Evolutionary conservation across 1,140 invertebrate species (phyloP).

Genomic region (Musca vetustissima): DNA sequence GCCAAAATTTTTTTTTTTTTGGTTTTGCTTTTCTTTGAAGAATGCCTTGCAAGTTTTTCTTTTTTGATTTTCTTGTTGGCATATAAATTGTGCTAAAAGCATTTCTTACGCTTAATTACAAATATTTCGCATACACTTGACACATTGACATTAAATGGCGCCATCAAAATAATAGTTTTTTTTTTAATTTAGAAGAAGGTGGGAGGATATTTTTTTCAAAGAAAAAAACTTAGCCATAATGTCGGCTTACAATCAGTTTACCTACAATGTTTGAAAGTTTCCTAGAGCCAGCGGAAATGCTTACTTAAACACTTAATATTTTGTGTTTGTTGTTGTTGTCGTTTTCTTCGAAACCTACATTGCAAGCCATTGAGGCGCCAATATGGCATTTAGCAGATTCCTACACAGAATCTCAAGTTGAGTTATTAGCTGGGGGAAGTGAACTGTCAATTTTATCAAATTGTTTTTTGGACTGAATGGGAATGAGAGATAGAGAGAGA

Average conservation of each 20-base stretch:
- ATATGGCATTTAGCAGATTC: slow-evolving; percentile 19
- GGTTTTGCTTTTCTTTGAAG: not conserved
- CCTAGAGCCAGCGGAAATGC: not conserved
- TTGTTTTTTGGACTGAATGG: slow-evolving; percentile 4
- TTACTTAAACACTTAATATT: slow-evolving; percentile 13
- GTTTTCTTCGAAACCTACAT: slow-evolving; percentile 5
- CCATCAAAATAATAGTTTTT: not conserved
- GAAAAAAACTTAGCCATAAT: too few relatives aligned
- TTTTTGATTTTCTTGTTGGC: not conserved
- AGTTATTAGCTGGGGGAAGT: slow-evolving; percentile 8
- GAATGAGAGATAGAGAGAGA: not conserved
- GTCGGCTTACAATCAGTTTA: too few relatives aligned
- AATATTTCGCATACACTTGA: slow-evolving; percentile 19
- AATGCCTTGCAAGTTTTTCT: too few relatives aligned
- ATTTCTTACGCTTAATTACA: slow-evolving; percentile 20
- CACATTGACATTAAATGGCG: slow-evolving; percentile 23
- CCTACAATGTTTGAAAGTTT: too few relatives aligned
- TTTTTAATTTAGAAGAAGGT: too few relatives aligned
- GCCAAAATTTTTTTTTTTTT: not conserved
- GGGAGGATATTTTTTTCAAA: too few relatives aligned
- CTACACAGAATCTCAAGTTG: too few relatives aligned
- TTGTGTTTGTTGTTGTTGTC: not conserved
- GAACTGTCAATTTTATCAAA: slow-evolving; percentile 22
- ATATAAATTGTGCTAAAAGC: slow-evolving; percentile 8
- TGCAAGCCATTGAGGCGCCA: slow-evolving; percentile 21